Evolutionary conservation across 2,888 invertebrate genomes (phyloP).

Genomic region (Cremastinae sp.): DNA sequence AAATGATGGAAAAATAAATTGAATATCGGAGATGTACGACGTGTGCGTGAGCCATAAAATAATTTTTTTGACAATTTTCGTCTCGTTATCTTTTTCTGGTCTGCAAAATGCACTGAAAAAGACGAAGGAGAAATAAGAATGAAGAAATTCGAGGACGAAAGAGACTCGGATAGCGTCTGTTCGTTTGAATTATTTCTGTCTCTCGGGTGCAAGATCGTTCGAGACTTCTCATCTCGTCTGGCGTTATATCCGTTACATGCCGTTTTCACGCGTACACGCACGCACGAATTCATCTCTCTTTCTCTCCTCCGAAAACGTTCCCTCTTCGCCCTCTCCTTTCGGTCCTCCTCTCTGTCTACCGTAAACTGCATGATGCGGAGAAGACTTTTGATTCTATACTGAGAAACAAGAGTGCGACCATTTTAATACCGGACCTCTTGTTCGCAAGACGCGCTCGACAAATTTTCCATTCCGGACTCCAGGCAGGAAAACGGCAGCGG

Average conservation of each 20-base stretch:
- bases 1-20: no score
- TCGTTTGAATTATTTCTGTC: conserved; percentile 57
- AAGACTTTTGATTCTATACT: conserved; percentile 45
- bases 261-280: conserved; percentile 18
- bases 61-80: no score
- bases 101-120: not conserved
- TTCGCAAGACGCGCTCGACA: conserved; percentile 17
- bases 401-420: conserved; percentile 12
- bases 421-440: conserved; percentile 17
- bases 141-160: conserved; percentile 42
- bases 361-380: no score
- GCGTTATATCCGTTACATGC: conserved; percentile 57
- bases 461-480: conserved; percentile 23
- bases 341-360: not conserved
- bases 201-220: conserved; percentile 44
- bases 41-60: no score
- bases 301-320: not conserved
- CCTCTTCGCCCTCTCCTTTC: not conserved
- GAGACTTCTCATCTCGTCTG: conserved; percentile 50
- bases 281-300: conserved; percentile 35
- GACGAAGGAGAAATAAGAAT: not conserved
- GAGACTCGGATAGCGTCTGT: conserved; percentile 38
- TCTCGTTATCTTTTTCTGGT: no score
- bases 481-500: not conserved
- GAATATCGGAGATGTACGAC: no score